Percentiles rank a stretch among this genome's conserved stretches.
Evolutionary conservation across 2,888 invertebrate genomes (phyloP).

Genomic region (Blastobasis adustella): DNA sequence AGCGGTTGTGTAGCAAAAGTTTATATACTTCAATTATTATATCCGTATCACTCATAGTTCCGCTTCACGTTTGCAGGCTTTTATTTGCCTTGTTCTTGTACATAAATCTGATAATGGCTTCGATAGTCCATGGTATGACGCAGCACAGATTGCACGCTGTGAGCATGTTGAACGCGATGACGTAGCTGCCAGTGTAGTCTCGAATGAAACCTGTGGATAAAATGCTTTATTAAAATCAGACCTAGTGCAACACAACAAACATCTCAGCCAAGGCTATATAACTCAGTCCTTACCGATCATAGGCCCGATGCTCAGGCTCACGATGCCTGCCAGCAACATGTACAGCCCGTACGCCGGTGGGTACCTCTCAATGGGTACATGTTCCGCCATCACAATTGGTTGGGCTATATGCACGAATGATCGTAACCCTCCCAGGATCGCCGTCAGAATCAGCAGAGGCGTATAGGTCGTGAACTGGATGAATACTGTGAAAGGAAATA

Average conservation of each 20-base stretch:
- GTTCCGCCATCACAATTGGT: constrained; percentile 78
- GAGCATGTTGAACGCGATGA: constrained; percentile 74
- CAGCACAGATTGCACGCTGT: constrained; percentile 75
- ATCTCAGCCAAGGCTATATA: no score
- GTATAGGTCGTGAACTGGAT: constrained; percentile 68
- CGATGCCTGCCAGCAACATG: constrained; percentile 76
- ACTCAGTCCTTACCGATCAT: constrained; percentile 69
- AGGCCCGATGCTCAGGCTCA: constrained; percentile 76
- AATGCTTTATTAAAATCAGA: no score
- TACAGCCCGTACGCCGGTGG: constrained; percentile 80
- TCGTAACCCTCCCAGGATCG: constrained; percentile 72
- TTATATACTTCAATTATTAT: no score
- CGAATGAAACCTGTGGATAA: constrained; percentile 69
- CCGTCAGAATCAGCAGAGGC: constrained; percentile 68
- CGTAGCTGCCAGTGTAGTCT: constrained; percentile 76
- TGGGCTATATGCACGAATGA: constrained; percentile 78
- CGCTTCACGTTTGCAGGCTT: constrained; percentile 17
- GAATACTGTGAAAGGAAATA: constrained; percentile 60
- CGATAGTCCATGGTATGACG: constrained; percentile 76
- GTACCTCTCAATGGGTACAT: constrained; percentile 76
- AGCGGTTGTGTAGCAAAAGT: no score
- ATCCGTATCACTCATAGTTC: neutral
- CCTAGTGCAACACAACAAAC: no score
- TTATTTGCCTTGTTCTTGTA: constrained; percentile 25
- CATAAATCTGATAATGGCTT: constrained; percentile 47